Evolutionary conservation across 1,140 invertebrate species (phyloP).

Genomic region (Heliconius hewitsoni): DNA sequence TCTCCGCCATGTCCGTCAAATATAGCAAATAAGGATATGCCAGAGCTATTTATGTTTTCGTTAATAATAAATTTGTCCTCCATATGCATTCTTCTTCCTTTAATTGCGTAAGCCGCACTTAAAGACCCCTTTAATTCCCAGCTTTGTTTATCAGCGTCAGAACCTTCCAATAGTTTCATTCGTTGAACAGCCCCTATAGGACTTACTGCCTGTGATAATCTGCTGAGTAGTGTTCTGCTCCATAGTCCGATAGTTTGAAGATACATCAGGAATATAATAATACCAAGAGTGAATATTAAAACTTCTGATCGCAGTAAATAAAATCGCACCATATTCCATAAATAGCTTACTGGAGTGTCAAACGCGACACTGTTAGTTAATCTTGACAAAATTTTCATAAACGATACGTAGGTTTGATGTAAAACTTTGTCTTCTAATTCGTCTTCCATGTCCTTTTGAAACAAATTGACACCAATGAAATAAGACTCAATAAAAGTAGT

Average conservation of each 20-base stretch:
- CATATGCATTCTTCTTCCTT: slow-evolving; percentile 94
- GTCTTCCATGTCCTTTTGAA: slow-evolving; percentile 87
- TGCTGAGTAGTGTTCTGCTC: slow-evolving; percentile 87
- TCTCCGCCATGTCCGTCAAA: slow-evolving; percentile 98
- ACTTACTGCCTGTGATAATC: slow-evolving; percentile 86
- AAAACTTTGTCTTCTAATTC: slow-evolving; percentile 92
- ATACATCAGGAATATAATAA: slow-evolving; percentile 87
- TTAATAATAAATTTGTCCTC: slow-evolving; percentile 95
- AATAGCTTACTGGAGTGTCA: slow-evolving; percentile 85
- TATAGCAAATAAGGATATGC: slow-evolving; percentile 93
- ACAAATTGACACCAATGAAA: neutral
- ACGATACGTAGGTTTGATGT: slow-evolving; percentile 91
- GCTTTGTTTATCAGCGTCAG: slow-evolving; percentile 84
- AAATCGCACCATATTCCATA: slow-evolving; percentile 87
- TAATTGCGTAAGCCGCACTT: slow-evolving; percentile 92
- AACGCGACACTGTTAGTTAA: slow-evolving; percentile 87
- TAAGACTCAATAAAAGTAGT: neutral
- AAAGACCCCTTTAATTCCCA: slow-evolving; percentile 90
- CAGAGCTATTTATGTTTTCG: slow-evolving; percentile 87
- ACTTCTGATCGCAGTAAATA: slow-evolving; percentile 90
- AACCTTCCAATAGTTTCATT: slow-evolving; percentile 80
- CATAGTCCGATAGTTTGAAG: slow-evolving; percentile 90
- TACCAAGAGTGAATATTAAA: slow-evolving; percentile 84
- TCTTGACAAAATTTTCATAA: slow-evolving; percentile 91
- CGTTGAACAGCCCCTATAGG: slow-evolving; percentile 81